Conservation (phyloP, 2,888 invertebrate species). For the Cordilura impudica region DNA sequence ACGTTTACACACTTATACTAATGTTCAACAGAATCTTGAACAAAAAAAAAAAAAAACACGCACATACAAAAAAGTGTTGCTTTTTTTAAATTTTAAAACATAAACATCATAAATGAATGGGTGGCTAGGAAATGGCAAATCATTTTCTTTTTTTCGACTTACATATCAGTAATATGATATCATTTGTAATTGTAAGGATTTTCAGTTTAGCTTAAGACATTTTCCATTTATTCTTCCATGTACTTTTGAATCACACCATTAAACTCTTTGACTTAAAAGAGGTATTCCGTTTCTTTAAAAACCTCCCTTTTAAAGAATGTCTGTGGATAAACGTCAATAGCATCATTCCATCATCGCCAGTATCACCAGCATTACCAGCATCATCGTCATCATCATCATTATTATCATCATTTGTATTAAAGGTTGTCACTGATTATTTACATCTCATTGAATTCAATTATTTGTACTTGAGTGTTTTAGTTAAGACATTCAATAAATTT, state of each 20-base stretch:
- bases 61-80: constrained; percentile 22
- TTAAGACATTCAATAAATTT: constrained; percentile 61
- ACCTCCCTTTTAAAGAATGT: constrained; percentile 28
- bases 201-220: constrained; percentile 28
- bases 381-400: constrained; percentile 18
- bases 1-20: constrained; percentile 19
- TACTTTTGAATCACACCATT: constrained; percentile 23
- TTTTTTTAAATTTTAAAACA: background rate
- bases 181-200: constrained; percentile 48
- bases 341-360: constrained; percentile 19
- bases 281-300: constrained; percentile 18
- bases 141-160: constrained; percentile 3
- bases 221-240: background rate
- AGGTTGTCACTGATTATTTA: constrained; percentile 60
- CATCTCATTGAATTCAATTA: constrained; percentile 65
- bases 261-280: constrained; percentile 36
- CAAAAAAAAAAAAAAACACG: background rate
- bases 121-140: background rate
- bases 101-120: background rate
- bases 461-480: constrained; percentile 55
- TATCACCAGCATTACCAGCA: constrained; percentile 10
- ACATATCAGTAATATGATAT: constrained; percentile 39
- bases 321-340: constrained; percentile 44
- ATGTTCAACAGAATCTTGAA: too few species aligned
- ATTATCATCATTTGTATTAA: constrained; percentile 42